Conservation (phyloP, 1,140 invertebrate species). For the Penaeus vannamei region DNA sequence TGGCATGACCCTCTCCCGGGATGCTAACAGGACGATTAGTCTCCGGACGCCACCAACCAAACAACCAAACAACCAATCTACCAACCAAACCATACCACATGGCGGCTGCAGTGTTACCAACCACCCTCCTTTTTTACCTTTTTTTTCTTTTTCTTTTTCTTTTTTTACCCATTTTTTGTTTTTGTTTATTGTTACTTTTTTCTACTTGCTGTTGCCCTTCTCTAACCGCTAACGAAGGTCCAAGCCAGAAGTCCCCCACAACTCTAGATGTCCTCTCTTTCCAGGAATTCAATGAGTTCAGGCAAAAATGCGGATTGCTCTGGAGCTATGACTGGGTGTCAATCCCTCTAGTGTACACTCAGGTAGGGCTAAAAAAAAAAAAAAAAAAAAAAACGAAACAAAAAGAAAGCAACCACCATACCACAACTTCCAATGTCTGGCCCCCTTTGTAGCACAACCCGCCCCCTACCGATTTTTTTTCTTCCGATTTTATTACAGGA, state of each 20-base stretch:
- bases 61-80: too few species aligned
- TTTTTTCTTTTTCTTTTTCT: too few species aligned
- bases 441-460: too few species aligned
- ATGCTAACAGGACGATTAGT: too few species aligned
- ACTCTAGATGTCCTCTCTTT: slow-evolving; percentile 66
- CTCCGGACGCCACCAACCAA: too few species aligned
- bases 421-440: background rate
- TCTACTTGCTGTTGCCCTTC: background rate
- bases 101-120: too few species aligned
- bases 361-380: slow-evolving; percentile 78
- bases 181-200: background rate
- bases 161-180: too few species aligned
- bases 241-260: too few species aligned
- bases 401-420: background rate
- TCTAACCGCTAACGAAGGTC: too few species aligned
- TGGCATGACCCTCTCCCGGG: too few species aligned
- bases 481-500: slow-evolving; percentile 73
- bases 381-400: slow-evolving; percentile 29
- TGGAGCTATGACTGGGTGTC: slow-evolving; percentile 96
- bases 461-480: slow-evolving; percentile 2
- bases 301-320: slow-evolving; percentile 80
- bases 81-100: too few species aligned
- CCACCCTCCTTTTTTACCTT: too few species aligned
- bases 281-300: slow-evolving; percentile 80
- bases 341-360: slow-evolving; percentile 97